phyloP scores from a whole-genome alignment of 2,113 vertebrate species.

The Tympanuchus pallidicinctus region DNA sequence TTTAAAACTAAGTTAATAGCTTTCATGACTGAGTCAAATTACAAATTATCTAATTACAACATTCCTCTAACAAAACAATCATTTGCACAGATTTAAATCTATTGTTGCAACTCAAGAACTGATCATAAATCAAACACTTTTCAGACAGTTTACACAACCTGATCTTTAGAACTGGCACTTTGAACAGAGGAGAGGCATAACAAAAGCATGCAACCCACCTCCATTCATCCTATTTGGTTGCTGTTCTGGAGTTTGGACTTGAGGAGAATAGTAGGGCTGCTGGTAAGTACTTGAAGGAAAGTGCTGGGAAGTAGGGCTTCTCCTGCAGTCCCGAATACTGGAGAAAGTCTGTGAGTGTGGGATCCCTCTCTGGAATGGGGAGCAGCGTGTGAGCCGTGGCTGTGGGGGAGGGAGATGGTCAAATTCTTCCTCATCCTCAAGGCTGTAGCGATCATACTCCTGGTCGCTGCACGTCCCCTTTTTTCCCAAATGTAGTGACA shows the following conservation, averaged over 20 bases:
- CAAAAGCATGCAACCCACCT: constrained; percentile 78
- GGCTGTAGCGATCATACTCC: constrained; percentile 88
- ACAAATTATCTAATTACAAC: neutral
- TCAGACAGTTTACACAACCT: neutral
- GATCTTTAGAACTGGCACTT: neutral
- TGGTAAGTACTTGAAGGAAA: constrained; percentile 86
- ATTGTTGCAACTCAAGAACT: neutral
- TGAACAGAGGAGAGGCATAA: neutral
- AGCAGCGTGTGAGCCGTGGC: constrained; percentile 87
- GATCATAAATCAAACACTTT: neutral
- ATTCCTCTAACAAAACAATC: neutral
- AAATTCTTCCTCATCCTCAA: constrained; percentile 94
- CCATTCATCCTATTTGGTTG: constrained; percentile 84
- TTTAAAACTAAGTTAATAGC: neutral
- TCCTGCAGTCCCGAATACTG: constrained; percentile 91
- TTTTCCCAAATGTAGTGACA: constrained; percentile 85
- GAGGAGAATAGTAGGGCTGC: constrained; percentile 83
- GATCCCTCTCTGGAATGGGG: constrained; percentile 90
- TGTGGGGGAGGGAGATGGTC: constrained; percentile 94
- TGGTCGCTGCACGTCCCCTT: constrained; percentile 83
- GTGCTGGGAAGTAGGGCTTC: constrained; percentile 87
- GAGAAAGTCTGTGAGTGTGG: constrained; percentile 97
- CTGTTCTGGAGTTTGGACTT: constrained; percentile 82
- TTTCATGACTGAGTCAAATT: neutral
- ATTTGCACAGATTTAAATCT: neutral